These are phyloP conservation scores for Phthorimaea operculella DNA, from an alignment of 1,140 invertebrate genomes.

Conservation along the genomic window DNA sequence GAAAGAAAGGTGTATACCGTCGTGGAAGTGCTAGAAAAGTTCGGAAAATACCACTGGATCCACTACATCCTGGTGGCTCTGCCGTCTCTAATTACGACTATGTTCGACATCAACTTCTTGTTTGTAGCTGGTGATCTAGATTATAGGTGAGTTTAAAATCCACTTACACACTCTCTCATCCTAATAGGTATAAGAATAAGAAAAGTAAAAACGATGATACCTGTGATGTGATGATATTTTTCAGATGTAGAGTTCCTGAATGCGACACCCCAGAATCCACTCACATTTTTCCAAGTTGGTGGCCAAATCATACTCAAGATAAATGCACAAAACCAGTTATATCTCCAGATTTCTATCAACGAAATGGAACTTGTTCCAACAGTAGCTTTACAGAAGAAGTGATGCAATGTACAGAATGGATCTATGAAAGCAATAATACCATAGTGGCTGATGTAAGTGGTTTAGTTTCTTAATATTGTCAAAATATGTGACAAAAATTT, in stretches of 20 bases:
- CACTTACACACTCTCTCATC: no score
- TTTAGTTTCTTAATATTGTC: no score
- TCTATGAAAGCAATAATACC: slow-evolving; percentile 47
- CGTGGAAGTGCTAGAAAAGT: slow-evolving; percentile 33
- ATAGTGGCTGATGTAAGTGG: slow-evolving; percentile 35
- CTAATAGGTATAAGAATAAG: no score
- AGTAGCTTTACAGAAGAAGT: slow-evolving; percentile 26
- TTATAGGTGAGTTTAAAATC: slow-evolving; percentile 33
- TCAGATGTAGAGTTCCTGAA: slow-evolving; percentile 32
- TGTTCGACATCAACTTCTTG: slow-evolving; percentile 46
- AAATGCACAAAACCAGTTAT: slow-evolving; percentile 33
- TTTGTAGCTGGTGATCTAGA: slow-evolving; percentile 42
- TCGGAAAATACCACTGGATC: slow-evolving; percentile 40
- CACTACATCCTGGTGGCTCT: slow-evolving; percentile 38
- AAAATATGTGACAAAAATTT: no score
- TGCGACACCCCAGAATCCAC: slow-evolving; percentile 28
- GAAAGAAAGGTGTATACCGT: slow-evolving; percentile 14
- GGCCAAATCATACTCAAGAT: slow-evolving; percentile 27
- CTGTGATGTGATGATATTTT: neutral
- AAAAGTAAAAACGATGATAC: no score
- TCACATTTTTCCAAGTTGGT: slow-evolving; percentile 24
- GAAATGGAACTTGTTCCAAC: slow-evolving; percentile 22
- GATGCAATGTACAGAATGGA: slow-evolving; percentile 34
- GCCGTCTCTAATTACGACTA: slow-evolving; percentile 33
- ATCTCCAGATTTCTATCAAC: neutral